phyloP scores from a whole-genome alignment of 2,888 invertebrate genomes.

The Acrobasis consociella region DNA sequence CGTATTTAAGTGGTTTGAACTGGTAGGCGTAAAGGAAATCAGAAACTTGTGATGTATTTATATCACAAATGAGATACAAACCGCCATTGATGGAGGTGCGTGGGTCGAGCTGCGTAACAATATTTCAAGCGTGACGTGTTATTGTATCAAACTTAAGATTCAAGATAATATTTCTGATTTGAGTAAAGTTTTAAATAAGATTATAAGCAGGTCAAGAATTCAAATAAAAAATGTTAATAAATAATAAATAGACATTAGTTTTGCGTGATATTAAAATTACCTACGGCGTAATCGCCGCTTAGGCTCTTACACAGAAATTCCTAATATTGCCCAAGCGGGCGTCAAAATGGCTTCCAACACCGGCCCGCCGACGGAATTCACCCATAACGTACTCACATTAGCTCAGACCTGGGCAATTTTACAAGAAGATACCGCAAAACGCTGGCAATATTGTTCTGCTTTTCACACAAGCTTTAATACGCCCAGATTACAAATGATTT shows the following conservation, averaged over 20 bases:
- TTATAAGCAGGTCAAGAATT: too few species aligned
- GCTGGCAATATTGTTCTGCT: not conserved
- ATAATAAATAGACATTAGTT: too few species aligned
- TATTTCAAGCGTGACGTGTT: not conserved
- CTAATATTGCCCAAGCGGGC: not conserved
- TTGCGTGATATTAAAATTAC: too few species aligned
- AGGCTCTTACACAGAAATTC: not conserved
- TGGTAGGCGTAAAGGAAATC: not conserved
- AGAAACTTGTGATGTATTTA: not conserved
- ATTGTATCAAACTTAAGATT: too few species aligned
- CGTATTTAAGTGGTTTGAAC: conserved; percentile 3
- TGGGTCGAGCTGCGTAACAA: not conserved
- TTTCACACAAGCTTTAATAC: not conserved
- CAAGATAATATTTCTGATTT: too few species aligned
- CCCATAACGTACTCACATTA: conserved; percentile 9
- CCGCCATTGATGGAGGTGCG: conserved; percentile 3
- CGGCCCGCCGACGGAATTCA: not conserved
- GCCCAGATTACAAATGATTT: not conserved
- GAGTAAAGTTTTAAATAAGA: too few species aligned
- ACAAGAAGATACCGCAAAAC: not conserved
- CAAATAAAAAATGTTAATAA: too few species aligned
- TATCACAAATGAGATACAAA: not conserved
- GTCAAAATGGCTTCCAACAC: not conserved
- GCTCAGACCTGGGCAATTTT: not conserved
- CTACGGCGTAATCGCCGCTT: not conserved